Conservation (phyloP, 2,113 vertebrate species). For the Vulpes vulpes region DNA sequence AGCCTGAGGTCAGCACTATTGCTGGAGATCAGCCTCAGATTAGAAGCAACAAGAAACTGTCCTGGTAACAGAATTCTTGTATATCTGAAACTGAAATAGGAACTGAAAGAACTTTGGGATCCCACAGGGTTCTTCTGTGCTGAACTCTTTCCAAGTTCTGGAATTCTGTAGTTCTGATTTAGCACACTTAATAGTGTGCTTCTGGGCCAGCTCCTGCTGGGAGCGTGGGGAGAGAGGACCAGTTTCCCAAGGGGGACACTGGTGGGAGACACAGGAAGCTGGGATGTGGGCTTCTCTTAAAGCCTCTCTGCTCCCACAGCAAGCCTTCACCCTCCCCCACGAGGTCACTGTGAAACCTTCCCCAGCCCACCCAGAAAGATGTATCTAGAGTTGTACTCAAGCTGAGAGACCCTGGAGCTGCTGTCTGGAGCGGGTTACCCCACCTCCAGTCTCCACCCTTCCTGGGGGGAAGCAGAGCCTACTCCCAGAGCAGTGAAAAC, state of each 20-base stretch:
- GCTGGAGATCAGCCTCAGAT: not conserved
- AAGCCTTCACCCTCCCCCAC: not conserved
- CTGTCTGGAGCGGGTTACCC: not conserved
- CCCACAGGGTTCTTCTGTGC: not conserved
- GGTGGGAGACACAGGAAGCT: not conserved
- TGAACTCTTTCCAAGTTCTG: not conserved
- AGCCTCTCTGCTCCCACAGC: not conserved
- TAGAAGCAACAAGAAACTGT: not conserved
- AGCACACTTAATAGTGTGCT: not conserved
- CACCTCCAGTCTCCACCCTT: slow-evolving; percentile 49
- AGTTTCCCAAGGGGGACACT: not conserved
- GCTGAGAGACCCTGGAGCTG: not conserved
- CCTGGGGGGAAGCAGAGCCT: slow-evolving; percentile 62
- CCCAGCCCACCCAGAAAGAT: not conserved
- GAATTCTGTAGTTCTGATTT: not conserved
- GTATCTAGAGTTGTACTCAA: not conserved
- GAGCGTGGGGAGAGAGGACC: too few species aligned
- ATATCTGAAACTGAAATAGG: not conserved
- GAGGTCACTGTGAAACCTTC: not conserved
- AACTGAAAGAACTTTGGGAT: not conserved
- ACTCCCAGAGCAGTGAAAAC: not conserved
- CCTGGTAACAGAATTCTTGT: not conserved
- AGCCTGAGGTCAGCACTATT: not conserved
- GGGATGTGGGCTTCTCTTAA: not conserved
- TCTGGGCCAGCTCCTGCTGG: not conserved